phyloP scores from a whole-genome alignment of 2,113 vertebrate species.

The Lanius collurio region DNA sequence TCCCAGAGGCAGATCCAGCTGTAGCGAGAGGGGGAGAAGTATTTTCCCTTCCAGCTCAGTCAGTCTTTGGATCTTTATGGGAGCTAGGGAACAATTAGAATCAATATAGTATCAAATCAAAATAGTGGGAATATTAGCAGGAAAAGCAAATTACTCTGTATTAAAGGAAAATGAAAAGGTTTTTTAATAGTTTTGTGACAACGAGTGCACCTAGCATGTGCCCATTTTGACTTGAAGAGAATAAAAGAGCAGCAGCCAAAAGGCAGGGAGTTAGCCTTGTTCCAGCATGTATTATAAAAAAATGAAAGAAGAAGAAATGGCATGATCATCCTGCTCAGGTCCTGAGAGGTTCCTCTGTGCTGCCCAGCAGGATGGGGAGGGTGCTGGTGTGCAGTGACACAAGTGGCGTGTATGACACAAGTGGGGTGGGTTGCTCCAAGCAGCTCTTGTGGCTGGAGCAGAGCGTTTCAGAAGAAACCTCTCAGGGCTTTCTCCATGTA shows the following conservation, averaged over 20 bases:
- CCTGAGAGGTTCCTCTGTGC: neutral
- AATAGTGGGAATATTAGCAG: neutral
- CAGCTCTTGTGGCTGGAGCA: neutral
- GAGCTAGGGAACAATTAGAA: neutral
- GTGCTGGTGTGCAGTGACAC: neutral
- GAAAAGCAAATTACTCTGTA: neutral
- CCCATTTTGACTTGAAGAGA: neutral
- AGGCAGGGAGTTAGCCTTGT: neutral
- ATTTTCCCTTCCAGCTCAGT: neutral
- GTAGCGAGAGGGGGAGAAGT: fast-evolving
- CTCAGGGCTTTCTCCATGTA: neutral
- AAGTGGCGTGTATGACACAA: fast-evolving
- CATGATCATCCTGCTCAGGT: fast-evolving
- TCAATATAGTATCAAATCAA: neutral
- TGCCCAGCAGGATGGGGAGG: neutral
- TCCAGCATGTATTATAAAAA: neutral
- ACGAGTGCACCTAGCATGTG: neutral
- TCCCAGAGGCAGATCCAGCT: neutral
- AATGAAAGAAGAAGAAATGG: neutral
- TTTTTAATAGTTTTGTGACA: neutral
- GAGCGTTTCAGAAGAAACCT: neutral
- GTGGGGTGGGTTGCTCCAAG: neutral
- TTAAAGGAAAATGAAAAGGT: neutral
- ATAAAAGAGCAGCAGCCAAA: neutral
- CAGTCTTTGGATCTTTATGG: neutral